Conservation (phyloP, 1,140 invertebrate species). For the Thaumetopoea pityocampa region DNA sequence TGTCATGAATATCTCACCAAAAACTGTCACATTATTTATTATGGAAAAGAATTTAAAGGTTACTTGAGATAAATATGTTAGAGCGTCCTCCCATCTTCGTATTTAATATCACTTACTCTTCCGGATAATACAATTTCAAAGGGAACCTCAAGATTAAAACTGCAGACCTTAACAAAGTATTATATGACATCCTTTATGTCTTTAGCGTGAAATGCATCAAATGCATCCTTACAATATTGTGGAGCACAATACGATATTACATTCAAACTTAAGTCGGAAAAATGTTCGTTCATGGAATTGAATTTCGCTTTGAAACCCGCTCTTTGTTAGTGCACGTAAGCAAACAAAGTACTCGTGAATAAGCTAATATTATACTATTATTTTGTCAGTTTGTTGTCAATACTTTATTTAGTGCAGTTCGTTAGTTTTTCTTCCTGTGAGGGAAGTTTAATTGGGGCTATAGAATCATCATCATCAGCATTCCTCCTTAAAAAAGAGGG, state of each 20-base stretch:
- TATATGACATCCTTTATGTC: conserved; percentile 10
- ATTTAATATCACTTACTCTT: too few species aligned
- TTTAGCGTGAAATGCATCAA: conserved; percentile 11
- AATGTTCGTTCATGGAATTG: conserved; percentile 25
- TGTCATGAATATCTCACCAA: too few species aligned
- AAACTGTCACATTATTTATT: too few species aligned
- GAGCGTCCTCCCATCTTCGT: too few species aligned
- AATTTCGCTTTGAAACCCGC: conserved; percentile 29
- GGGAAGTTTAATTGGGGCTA: too few species aligned
- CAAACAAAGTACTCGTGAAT: conserved; percentile 31
- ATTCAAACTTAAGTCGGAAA: conserved; percentile 12
- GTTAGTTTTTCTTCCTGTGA: not conserved
- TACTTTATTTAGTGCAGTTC: not conserved
- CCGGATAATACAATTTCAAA: too few species aligned
- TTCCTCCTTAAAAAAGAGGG: too few species aligned
- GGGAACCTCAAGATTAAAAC: too few species aligned
- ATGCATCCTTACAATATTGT: conserved; percentile 23
- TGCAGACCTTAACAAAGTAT: conserved; percentile 4
- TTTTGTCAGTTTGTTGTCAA: conserved; percentile 10
- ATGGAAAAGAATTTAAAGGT: too few species aligned
- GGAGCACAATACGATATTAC: conserved; percentile 15
- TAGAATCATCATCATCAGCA: too few species aligned
- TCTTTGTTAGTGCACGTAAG: conserved; percentile 31
- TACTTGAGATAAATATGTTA: too few species aligned
- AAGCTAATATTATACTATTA: conserved; percentile 23